Evolutionary conservation across 2,888 invertebrate genomes (phyloP), one percentile per base, ranked within the genome.

Genomic region (Pilophorus perplexus): DNA sequence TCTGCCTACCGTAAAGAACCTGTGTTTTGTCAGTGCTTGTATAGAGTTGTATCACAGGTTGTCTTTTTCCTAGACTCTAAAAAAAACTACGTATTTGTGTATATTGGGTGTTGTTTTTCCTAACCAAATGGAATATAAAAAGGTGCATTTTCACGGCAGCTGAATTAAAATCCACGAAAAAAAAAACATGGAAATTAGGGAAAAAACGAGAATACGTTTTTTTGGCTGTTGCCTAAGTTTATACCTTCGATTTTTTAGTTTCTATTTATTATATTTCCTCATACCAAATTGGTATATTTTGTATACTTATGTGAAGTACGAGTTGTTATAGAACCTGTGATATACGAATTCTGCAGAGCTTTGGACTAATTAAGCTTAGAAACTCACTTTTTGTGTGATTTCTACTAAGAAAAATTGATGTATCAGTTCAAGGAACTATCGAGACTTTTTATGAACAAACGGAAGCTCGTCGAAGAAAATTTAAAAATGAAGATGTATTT

Each of bases 261-360:
- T 55, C 57, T 68, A 67, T 69, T 67, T 67, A 64, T 68, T 68
- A 55, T 64, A 67, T 68, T 68, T 67, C 66, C 52, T 66, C 64
- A 60, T 68, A 70, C 66, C 66, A 70, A 68, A 68, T 68, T 66
- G 69, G 69, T 70, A 68, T 70, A 70, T 70, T 70, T 70, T 70
- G 69, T 70, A 70, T 70, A 70, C 69, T 69, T 69, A 66, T 66
- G 65, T 67, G 55, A 60, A 66, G 65, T 69, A 64, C 64, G 66
- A 67, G 55, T 60, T 68, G 69, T 70, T 70, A 67, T 68, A 68
- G 68, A 66, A 70, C 69, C 69, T 70, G 69, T 70, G 69, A 70
- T 70, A 70, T 70, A 68, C 59, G 44, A 44, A 57, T 65, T 46
- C 48, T 33, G 46, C 62, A 28, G 62, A 62, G 62, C 62, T 62